A percentile compares a stretch with the other conserved stretches of the same genome.
These are phyloP conservation scores for Cacatua alba DNA, from an alignment of 2,113 vertebrate genomes.

Conservation along the genomic window DNA sequence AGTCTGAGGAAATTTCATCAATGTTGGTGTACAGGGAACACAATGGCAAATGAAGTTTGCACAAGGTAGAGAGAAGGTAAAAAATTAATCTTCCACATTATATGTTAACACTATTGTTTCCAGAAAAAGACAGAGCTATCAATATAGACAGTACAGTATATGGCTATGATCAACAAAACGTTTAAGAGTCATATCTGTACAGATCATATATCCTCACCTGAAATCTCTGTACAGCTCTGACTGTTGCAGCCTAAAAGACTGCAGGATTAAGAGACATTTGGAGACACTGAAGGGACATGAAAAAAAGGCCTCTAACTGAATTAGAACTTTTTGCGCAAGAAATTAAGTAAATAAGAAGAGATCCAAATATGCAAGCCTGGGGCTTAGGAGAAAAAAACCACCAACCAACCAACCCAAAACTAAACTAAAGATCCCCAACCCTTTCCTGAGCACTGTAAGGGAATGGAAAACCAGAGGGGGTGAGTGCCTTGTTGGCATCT, in stretches of 20 bases:
- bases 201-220: background rate
- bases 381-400: background rate
- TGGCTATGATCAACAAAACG: background rate
- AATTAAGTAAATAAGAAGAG: background rate
- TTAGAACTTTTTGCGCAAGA: background rate
- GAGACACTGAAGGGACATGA: background rate
- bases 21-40: background rate
- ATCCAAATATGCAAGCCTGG: background rate
- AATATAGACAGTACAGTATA: background rate
- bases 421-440: background rate
- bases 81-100: background rate
- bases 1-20: background rate
- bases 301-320: background rate
- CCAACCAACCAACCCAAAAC: background rate
- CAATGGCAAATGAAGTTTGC: background rate
- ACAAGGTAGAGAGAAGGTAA: background rate
- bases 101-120: background rate
- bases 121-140: background rate
- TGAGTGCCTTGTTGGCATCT: background rate
- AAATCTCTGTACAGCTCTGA: background rate
- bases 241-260: background rate
- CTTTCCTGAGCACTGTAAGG: background rate
- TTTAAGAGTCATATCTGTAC: background rate
- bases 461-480: background rate
- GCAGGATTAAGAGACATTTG: background rate